Conservation (phyloP, 2,113 vertebrate genomes). For the Chinchilla lanigera region DNA sequence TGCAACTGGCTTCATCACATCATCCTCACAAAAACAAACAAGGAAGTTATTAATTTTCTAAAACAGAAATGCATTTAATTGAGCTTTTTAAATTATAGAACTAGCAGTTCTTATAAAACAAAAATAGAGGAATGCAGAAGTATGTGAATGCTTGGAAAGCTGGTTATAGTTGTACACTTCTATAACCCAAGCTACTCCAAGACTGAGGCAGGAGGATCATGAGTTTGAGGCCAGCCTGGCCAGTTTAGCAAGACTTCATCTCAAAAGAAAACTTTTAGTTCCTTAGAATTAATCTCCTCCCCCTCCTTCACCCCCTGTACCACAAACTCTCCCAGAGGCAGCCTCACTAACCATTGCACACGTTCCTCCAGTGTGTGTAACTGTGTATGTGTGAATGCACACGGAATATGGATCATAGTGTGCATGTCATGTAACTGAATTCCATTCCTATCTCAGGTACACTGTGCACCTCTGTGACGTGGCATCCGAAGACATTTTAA, state of each 20-base stretch:
- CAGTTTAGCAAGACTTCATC: background rate
- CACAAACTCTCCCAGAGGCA: background rate
- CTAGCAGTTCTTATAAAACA: background rate
- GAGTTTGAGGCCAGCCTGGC: background rate
- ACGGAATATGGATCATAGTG: too few relatives aligned
- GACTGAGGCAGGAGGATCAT: background rate
- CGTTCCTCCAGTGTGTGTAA: background rate
- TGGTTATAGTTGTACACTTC: background rate
- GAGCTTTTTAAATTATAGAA: background rate
- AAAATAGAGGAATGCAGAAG: background rate
- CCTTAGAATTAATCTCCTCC: background rate
- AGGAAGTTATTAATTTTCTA: background rate
- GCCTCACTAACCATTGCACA: background rate
- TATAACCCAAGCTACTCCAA: background rate
- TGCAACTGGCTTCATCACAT: background rate
- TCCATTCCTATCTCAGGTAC: background rate
- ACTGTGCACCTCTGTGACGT: background rate
- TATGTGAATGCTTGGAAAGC: background rate
- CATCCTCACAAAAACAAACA: background rate
- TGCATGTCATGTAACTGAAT: background rate
- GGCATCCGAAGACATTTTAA: background rate
- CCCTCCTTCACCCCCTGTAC: too few relatives aligned
- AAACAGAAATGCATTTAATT: background rate
- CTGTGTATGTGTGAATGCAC: background rate
- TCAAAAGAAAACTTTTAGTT: background rate